Conservation (phyloP, 1,140 invertebrate species). For the Anastrepha ludens region DNA sequence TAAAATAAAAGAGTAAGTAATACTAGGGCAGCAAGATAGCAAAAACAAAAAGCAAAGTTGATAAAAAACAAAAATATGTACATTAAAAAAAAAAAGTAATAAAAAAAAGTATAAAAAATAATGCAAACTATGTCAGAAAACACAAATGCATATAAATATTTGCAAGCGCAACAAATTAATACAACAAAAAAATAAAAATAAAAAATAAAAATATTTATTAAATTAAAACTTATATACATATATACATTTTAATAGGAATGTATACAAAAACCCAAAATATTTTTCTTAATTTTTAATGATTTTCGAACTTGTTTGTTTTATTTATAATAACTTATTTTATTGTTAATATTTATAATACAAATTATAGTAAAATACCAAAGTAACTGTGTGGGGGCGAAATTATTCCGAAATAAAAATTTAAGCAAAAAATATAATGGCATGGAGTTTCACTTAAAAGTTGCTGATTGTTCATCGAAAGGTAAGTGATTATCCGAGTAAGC, state of each 20-base stretch:
- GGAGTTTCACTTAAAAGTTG: not conserved
- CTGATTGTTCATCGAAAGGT: too few species aligned
- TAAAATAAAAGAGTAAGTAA: not conserved
- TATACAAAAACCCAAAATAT: conserved; percentile 5
- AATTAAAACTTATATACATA: conserved; percentile 53
- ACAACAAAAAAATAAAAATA: not conserved
- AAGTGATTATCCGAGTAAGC: too few species aligned
- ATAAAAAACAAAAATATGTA: not conserved
- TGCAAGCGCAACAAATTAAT: conserved; percentile 10
- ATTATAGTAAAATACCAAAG: conserved; percentile 15
- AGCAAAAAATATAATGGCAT: not conserved
- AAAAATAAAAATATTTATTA: conserved; percentile 40
- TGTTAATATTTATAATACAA: conserved; percentile 45
- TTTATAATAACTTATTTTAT: conserved; percentile 35
- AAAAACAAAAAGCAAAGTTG: not conserved
- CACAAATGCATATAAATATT: not conserved
- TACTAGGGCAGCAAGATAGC: not conserved
- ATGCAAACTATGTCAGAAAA: not conserved
- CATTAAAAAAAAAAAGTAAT: not conserved
- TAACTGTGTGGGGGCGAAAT: conserved; percentile 9
- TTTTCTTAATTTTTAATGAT: conserved; percentile 42
- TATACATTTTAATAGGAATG: conserved; percentile 38
- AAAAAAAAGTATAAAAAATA: too few species aligned
- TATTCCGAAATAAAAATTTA: conserved; percentile 45
- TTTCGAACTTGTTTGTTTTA: conserved; percentile 13